These are phyloP conservation scores for Propithecus perrieri DNA, from an alignment of 2,797 vertebrate genomes.

Conservation along the genomic window DNA sequence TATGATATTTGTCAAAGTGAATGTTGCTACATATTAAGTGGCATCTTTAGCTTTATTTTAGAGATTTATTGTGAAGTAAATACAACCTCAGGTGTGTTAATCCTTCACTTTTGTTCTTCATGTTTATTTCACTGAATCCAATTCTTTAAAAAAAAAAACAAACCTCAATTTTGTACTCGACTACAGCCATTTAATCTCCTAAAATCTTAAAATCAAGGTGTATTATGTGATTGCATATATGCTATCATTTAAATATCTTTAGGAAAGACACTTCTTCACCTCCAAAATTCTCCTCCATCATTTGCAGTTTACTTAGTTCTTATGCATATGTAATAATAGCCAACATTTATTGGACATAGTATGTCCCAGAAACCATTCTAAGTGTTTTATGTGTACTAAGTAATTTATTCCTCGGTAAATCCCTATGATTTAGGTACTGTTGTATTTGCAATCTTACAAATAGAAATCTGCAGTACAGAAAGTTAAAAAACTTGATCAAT, in stretches of 20 bases:
- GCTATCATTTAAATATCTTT: neutral
- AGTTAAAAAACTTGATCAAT: neutral
- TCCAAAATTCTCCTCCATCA: neutral
- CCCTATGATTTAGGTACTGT: neutral
- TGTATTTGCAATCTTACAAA: neutral
- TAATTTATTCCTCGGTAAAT: neutral
- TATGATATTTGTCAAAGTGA: neutral
- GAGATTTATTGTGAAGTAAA: neutral
- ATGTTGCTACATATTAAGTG: neutral
- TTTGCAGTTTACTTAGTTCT: neutral
- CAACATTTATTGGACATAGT: neutral
- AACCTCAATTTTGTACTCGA: neutral
- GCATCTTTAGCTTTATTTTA: neutral
- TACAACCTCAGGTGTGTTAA: neutral
- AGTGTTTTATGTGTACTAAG: neutral
- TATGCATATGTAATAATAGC: neutral
- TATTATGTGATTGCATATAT: neutral
- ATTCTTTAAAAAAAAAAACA: neutral
- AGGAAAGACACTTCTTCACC: neutral
- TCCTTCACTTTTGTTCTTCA: neutral
- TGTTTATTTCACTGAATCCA: neutral
- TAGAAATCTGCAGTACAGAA: neutral
- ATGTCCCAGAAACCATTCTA: neutral
- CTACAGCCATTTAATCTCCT: neutral
- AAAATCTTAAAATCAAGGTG: neutral